Evolutionary conservation across 2,113 vertebrate genomes (phyloP), one percentile per base, ranked within the genome.

Genomic region (Gorsachius goisagi): DNA sequence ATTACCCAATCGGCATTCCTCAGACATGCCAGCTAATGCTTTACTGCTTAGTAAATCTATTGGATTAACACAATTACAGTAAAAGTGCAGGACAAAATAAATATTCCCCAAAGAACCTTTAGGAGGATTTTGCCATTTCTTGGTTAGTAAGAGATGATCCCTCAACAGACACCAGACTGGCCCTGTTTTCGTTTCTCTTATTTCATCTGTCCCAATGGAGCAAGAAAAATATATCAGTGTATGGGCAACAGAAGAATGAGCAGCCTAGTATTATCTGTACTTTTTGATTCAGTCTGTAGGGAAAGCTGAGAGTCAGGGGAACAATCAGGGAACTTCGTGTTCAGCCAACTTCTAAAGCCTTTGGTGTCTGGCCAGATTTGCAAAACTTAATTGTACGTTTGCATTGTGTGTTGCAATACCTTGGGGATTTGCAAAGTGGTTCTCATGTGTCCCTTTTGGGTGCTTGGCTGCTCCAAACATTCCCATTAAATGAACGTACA

Each of bases 111-210:
- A 95, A 95, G 88, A 92, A 90, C 68, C 32, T 84, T 93, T 87
- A 82, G 73, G 66, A 82, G 90, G 94, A 91, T 90, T 93, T 91
- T 96, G 74, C 87, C 92, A 90, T 96, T 95, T 96, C 88, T 94
- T 95, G 97, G 88, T 93, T 83, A 93, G 86, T 85, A 90, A 95
- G 87, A 93, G 88, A 92, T 91, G 94, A 97, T 97, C 95, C 90
- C 80, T 95, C 96, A 89, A 80, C 62, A 94, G 96, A 96, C 91
- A 90, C 78, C 64, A 74, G 89, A 15, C 71, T 86, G 77, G 86
- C 89, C 90, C 58, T 60, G 72, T 47, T 91, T 93, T 91, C 2
- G 0, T 94, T 93, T 77, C 95, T 94, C 73, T 92, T 89, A 85
- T 88, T 95, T 93, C 85, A 77, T 93, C 49, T 78, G 39, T 95